These are phyloP conservation scores for Brotogeris chrysoptera DNA, from an alignment of 2,797 vertebrate genomes.

Conservation along the genomic window DNA sequence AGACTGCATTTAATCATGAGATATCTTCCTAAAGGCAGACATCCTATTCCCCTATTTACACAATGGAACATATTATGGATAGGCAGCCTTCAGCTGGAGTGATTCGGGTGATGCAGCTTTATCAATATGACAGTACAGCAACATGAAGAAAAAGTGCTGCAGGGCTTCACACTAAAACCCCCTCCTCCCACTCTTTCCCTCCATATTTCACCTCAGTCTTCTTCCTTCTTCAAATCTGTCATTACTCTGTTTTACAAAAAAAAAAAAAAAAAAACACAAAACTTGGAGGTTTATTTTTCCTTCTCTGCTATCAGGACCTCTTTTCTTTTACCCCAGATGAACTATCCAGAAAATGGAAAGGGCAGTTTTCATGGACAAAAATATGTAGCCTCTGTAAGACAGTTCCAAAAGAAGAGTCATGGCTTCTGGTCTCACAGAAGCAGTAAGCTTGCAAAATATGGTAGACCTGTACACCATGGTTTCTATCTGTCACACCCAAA, in stretches of 20 bases:
- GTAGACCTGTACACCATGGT: background rate
- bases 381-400: background rate
- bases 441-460: background rate
- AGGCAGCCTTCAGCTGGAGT: background rate
- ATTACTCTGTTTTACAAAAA: background rate
- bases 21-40: background rate
- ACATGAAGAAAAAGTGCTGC: background rate
- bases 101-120: background rate
- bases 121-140: background rate
- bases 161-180: background rate
- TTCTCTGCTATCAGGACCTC: background rate
- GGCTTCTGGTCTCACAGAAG: background rate
- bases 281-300: background rate
- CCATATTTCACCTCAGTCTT: background rate
- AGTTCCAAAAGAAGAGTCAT: background rate
- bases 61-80: background rate
- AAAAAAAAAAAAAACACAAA: background rate
- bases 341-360: background rate
- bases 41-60: background rate
- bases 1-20: background rate
- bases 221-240: background rate
- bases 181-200: background rate
- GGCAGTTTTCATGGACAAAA: background rate
- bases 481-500: background rate
- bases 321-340: background rate